Evolutionary conservation across 2,113 vertebrate species (phyloP).

Genomic region (Sigmodon hispidus): DNA sequence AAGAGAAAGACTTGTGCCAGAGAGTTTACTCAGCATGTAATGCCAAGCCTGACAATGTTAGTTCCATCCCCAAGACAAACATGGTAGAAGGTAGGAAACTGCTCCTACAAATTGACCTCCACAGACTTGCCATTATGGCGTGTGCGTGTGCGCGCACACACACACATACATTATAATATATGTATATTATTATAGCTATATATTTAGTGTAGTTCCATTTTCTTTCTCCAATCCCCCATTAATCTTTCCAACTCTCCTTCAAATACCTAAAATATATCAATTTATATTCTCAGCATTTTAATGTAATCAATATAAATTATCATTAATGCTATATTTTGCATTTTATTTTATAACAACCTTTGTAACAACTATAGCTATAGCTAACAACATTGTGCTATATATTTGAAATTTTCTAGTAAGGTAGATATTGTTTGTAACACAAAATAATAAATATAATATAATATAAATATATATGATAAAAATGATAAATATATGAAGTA

Average conservation of each 20-base stretch:
- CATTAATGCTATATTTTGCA: background rate
- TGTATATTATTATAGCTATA: too few species aligned
- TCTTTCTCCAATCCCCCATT: background rate
- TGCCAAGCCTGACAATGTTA: background rate
- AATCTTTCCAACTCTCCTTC: background rate
- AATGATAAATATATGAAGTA: background rate
- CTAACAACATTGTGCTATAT: background rate
- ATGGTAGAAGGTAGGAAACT: background rate
- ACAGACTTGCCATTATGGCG: background rate
- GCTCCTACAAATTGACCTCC: too few species aligned
- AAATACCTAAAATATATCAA: background rate
- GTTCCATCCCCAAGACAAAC: background rate
- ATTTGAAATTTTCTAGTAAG: background rate
- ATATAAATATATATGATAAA: too few species aligned
- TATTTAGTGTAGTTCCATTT: too few species aligned
- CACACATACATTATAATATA: background rate
- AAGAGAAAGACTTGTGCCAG: background rate
- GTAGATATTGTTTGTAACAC: background rate
- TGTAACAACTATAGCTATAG: background rate
- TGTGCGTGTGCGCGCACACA: accelerated
- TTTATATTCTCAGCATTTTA: background rate
- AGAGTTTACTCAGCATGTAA: background rate
- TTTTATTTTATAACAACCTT: background rate
- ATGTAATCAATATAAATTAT: background rate
- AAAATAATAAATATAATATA: too few species aligned